Conservation (phyloP, 35 echinoderm and acorn worm species). For the Acanthaster planci region DNA sequence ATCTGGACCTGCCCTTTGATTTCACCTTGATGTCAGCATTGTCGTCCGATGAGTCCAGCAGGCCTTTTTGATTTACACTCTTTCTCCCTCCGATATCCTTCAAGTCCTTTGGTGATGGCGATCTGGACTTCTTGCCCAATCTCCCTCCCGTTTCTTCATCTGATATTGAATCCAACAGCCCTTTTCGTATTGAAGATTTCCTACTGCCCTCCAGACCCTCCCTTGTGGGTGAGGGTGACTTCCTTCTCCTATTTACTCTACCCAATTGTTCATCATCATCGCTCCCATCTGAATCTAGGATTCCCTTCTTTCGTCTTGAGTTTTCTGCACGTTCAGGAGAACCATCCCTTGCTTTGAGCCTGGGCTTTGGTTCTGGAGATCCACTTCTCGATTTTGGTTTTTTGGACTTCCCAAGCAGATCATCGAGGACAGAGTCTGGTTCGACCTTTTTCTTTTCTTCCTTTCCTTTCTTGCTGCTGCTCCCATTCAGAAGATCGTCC, state of each 20-base stretch:
- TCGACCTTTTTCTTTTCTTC: not conserved
- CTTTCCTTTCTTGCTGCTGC: not conserved
- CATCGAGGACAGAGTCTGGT: constrained; percentile 28
- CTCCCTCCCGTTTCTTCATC: not conserved
- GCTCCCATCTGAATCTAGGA: not conserved
- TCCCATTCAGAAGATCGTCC: constrained; percentile 18
- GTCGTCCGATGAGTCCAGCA: not conserved
- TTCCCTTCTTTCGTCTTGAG: constrained; percentile 17
- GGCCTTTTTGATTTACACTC: not conserved
- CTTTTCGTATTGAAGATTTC: not conserved
- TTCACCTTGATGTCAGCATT: not conserved
- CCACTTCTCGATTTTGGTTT: constrained; percentile 26
- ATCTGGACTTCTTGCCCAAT: not conserved
- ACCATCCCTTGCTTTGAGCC: not conserved
- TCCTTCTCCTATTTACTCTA: not conserved
- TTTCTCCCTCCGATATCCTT: not conserved
- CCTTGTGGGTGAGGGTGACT: not conserved
- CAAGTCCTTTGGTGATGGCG: not conserved
- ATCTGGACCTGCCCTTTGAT: not conserved
- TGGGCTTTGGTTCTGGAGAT: constrained; percentile 9
- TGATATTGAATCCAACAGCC: constrained; percentile 26
- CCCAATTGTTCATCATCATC: not conserved
- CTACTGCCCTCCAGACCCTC: no score
- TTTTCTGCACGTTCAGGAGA: constrained; percentile 23
- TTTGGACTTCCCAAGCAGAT: constrained; percentile 34